phyloP scores from a whole-genome alignment of 2,888 invertebrate genomes.

The Baronia brevicornis region DNA sequence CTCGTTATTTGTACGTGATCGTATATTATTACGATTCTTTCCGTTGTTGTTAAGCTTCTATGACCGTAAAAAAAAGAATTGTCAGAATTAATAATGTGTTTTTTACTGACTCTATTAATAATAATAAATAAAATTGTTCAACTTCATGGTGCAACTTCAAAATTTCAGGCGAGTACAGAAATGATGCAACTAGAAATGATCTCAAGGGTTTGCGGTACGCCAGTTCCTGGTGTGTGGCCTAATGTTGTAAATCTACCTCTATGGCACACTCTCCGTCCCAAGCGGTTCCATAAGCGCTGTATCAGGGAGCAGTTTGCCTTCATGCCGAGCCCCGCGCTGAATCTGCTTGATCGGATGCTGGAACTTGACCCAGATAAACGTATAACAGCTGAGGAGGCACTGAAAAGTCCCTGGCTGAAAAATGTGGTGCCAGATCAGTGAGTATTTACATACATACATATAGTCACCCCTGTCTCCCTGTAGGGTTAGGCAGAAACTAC shows the following conservation, averaged over 20 bases:
- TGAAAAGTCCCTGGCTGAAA: slow-evolving; percentile 94
- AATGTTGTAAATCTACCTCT: slow-evolving; percentile 94
- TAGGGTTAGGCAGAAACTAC: too few species aligned
- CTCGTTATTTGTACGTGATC: too few species aligned
- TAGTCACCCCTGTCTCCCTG: too few species aligned
- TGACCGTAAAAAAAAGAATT: too few species aligned
- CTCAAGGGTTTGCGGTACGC: slow-evolving; percentile 94
- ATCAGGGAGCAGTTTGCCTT: slow-evolving; percentile 95
- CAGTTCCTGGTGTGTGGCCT: slow-evolving; percentile 97
- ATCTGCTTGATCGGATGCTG: slow-evolving; percentile 95
- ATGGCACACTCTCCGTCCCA: slow-evolving; percentile 93
- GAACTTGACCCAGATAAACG: slow-evolving; percentile 95
- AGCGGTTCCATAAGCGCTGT: slow-evolving; percentile 90
- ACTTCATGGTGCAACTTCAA: too few species aligned
- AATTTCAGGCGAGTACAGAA: slow-evolving; percentile 89
- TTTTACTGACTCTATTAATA: too few species aligned
- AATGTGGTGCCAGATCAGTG: slow-evolving; percentile 93
- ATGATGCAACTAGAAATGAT: slow-evolving; percentile 96
- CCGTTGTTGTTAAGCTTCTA: too few species aligned
- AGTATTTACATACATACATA: slow-evolving; percentile 45
- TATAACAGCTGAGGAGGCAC: slow-evolving; percentile 95
- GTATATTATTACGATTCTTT: too few species aligned
- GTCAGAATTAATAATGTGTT: too few species aligned
- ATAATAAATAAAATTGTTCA: background rate
- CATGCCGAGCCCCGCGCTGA: slow-evolving; percentile 91